Conservation (phyloP, 1,140 invertebrate genomes). For the Xylocopa sonorina region DNA sequence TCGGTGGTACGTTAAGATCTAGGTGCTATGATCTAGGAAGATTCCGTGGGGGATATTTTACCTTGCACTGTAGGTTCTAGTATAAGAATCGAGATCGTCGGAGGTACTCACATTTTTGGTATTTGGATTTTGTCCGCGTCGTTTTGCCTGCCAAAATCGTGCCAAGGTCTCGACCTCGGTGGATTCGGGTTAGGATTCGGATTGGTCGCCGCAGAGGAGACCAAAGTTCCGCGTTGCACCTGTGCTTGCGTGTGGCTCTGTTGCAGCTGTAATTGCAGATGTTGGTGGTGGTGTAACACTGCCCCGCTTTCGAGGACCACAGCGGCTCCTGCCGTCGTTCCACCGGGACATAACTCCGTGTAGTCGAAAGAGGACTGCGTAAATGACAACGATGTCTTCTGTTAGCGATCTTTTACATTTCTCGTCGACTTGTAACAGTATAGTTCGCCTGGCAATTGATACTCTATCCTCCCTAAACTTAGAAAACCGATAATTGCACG, state of each 20-base stretch:
- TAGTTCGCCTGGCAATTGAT: too few species aligned
- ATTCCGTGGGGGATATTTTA: too few species aligned
- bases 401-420: too few species aligned
- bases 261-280: conserved; percentile 77
- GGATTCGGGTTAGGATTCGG: conserved; percentile 85
- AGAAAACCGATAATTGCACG: background rate
- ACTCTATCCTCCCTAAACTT: too few species aligned
- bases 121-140: conserved; percentile 98
- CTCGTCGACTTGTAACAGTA: too few species aligned
- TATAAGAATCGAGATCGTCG: too few species aligned
- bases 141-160: conserved; percentile 95
- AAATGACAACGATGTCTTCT: background rate
- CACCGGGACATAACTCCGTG: conserved; percentile 90
- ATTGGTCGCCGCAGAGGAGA: conserved; percentile 83
- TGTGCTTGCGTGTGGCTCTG: conserved; percentile 76
- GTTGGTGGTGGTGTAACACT: conserved; percentile 80
- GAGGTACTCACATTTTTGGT: conserved; percentile 99
- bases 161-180: conserved; percentile 91
- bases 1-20: too few species aligned
- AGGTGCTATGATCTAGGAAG: too few species aligned
- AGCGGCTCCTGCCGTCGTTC: conserved; percentile 75
- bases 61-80: too few species aligned
- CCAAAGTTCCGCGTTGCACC: conserved; percentile 83
- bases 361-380: conserved; percentile 91
- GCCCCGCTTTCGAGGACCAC: conserved; percentile 79